Base-by-base conservation (phyloP, 2,888 invertebrate species). In the Linyphia triangularis region DNA sequence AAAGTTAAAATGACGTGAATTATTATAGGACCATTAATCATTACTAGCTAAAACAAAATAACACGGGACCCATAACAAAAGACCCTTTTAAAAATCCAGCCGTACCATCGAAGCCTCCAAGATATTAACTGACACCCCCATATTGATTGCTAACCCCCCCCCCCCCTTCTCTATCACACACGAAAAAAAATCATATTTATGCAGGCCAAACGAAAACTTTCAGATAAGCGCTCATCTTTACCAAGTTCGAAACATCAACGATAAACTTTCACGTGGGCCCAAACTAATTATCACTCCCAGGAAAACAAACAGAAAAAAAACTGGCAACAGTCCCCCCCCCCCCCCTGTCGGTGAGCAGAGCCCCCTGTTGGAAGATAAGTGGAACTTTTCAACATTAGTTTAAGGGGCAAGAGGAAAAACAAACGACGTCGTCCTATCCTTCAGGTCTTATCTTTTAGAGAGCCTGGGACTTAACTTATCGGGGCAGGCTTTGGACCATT, bases 401-500 rank as follows among this genome's bases (percentile, higher is more conserved):
- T 24, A 69, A 33, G 57, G 16, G 79, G 61, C 13, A 7, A 28
- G n/a, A 67, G 7, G 28, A 59, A 59, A 79, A 81, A 59, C 59
- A 81, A 81, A 81, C 59, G 33, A 28, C 16, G 6, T 6, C 9
- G 63, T 19, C 33, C 33, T 61, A 26, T 37, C 77, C n/a, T 28
- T 43, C 24, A 0, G 30, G 67, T 57, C 81, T 81, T 81, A 81
- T 81, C 81, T 69, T 24, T 51, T 22, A 51, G n/a, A 51, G 37
- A 69, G 37, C n/a, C 77, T 10, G 63, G 19, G 81, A 37, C 81
- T 69, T 69, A 57, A 81, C 37, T 81, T 81, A 81, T 81, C 81
- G 7, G 10, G 33, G 5, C 26, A n/a, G 24, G 70, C 57, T 81
- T 69, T 59, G 57, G 70, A 59, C 57, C 57, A 81, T 81, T 81